Evolutionary conservation across 1,140 invertebrate genomes (phyloP), one percentile per base, ranked within the genome.

Genomic region (Ips typographus): DNA sequence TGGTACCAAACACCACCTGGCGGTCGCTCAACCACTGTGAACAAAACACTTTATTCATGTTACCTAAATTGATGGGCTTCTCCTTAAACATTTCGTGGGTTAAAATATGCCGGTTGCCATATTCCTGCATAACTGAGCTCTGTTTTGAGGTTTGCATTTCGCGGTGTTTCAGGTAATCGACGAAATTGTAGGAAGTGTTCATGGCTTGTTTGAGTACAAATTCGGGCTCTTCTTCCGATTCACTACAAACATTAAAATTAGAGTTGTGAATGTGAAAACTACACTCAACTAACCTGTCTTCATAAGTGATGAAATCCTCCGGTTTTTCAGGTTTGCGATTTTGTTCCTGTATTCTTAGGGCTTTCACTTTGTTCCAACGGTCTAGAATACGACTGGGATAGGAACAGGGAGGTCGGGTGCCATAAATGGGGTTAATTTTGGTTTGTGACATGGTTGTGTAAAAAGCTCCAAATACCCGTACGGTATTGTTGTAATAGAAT

Each of bases 31-130:
- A 84, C 95, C 96, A 98, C 81, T 96, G 91, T 1, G 95, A 95
- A 81, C 95, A 95, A 84, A 98, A 98, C 52, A 98, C 91, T 86
- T 98, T 98, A 82, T 98, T 97, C 82, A 96, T 92, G 79, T 91
- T 93, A 74, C 89, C 90, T 63, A 95, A 83, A 79, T 86, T 89
- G 76, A 94, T 87, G 2, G 91, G 87, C 59, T 90, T 90, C 82
- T 95, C 93, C 79, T 90, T 90, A 74, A 94, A 90, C 85, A 95
- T 90, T 82, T 94, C 92, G 80, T 95, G 92, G 0, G 91, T 93
- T 52, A 95, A 83, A 80, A 94, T 93, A 81, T 94, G 93, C 2
- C 92, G 84, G 38, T 91, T 91, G 2, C 91, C 91, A 79, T 92
- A 92, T 71, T 92, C 89, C 58, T 86, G 85, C 22, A 60, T 6